Base-by-base conservation (phyloP, 2,888 invertebrate species). In the Drosophila anomelani region DNA sequence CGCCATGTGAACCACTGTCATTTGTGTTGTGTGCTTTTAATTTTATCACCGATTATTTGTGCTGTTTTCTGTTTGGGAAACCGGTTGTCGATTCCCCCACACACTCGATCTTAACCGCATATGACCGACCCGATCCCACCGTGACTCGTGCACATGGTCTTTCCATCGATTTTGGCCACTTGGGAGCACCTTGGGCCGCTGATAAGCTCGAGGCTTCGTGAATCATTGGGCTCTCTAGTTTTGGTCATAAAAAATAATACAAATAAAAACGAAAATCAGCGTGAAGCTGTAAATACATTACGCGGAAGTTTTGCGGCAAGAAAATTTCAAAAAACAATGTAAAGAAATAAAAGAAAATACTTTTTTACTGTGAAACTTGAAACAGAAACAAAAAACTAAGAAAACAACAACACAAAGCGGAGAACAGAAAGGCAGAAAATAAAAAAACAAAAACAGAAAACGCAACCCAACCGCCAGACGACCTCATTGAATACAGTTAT, bases 401-500 rank as follows among this genome's bases (percentile, higher is more conserved):
- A 53, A 70, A 47, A 41, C 34, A 38, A 62, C 49, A 58, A 73
- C 58, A 69, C 41, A 73, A 64, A 59, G 57, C 64, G 61, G 54
- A 75, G 66, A 72, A 62, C 63, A 69, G 49, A 61, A 53, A 66
- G 43, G 61, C 36, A 29, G 61, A 72, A 73, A 57, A 61, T 20
- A 20, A 51, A 17, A 46, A 62, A 72, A 73, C 57, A 61, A 55
- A 66, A 54, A 59, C 39, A 34, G 64, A 69, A 72, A 74, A 63
- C 62, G 77, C 60, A 61, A 77, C 70, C 56, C 66, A 56, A 39
- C 61, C 54, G 55, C 60, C 60, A 54, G 69, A 54, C 84, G 85
- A 82, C 82, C 85, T 79, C 87, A 82, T 85, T 85, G 87, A 87
- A 78, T 81, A 85, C 88, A 87, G 88, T 85, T 83, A 85, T 66